Evolutionary conservation across 2,113 vertebrate genomes (phyloP).

Genomic region (Ptilonorhynchus violaceus): DNA sequence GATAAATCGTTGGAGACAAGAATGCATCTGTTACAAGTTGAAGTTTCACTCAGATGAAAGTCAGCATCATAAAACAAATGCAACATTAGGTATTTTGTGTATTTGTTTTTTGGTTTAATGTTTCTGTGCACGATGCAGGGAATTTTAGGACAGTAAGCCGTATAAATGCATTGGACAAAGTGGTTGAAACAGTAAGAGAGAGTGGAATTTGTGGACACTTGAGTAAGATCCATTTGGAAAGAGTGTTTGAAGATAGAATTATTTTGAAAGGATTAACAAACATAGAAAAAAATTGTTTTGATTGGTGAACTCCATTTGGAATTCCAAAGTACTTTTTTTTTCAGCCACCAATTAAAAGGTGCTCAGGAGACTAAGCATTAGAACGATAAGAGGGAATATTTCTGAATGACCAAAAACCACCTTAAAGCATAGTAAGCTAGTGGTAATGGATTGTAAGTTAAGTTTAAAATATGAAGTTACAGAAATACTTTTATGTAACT

Average conservation of each 20-base stretch:
- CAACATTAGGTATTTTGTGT: too few species aligned
- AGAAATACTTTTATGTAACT: neutral
- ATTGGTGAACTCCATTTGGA: neutral
- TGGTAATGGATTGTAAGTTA: neutral
- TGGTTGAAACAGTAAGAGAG: too few species aligned
- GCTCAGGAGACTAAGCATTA: neutral
- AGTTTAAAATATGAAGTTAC: neutral
- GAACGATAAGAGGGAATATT: neutral
- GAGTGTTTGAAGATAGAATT: neutral
- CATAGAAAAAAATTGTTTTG: neutral
- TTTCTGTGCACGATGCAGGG: too few species aligned
- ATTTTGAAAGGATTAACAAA: neutral
- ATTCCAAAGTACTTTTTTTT: neutral
- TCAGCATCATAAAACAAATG: too few species aligned
- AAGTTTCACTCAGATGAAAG: too few species aligned
- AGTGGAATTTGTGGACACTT: neutral
- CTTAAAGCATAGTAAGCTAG: neutral
- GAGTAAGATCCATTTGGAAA: neutral
- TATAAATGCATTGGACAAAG: too few species aligned
- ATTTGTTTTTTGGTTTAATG: too few species aligned
- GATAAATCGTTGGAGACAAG: too few species aligned
- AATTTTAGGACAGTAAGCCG: too few species aligned
- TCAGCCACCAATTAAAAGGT: neutral
- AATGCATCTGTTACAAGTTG: too few species aligned
- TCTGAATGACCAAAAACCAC: neutral